Evolutionary conservation across 2,113 vertebrate species (phyloP).

Genomic region (Cyanoliseus patagonus): DNA sequence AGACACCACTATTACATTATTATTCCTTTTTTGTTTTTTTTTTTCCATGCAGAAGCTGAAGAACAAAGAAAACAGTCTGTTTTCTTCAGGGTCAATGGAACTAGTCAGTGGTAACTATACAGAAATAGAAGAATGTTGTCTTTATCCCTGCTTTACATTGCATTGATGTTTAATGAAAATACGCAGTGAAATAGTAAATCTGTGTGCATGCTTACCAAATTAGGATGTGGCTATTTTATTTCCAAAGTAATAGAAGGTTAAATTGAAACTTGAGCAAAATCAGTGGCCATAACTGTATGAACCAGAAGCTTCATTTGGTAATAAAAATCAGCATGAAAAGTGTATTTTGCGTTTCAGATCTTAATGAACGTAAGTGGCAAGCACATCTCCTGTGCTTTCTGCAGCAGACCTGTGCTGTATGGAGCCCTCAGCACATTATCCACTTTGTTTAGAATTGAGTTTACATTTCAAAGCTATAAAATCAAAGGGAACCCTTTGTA

Average conservation of each 20-base stretch:
- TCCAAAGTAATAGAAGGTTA: not conserved
- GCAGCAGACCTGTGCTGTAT: not conserved
- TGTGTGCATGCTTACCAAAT: not conserved
- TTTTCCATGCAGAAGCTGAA: not conserved
- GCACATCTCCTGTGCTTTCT: not conserved
- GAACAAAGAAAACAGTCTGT: not conserved
- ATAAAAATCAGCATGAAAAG: not conserved
- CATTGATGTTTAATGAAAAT: not conserved
- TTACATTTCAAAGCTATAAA: not conserved
- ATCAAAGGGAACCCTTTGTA: not conserved
- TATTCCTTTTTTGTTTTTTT: not conserved
- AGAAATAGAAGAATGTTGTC: fast-evolving
- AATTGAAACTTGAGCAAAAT: not conserved
- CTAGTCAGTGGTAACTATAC: not conserved
- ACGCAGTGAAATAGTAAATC: not conserved
- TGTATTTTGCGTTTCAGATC: not conserved
- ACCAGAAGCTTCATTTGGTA: not conserved
- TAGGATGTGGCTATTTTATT: not conserved
- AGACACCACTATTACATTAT: not conserved
- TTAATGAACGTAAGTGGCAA: fast-evolving
- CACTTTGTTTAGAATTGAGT: not conserved
- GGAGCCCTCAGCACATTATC: not conserved
- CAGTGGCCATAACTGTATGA: not conserved
- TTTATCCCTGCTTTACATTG: not conserved
- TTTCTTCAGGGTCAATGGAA: not conserved